Conservation (phyloP, 2,113 vertebrate species). For the Cynopterus brachyotis region DNA sequence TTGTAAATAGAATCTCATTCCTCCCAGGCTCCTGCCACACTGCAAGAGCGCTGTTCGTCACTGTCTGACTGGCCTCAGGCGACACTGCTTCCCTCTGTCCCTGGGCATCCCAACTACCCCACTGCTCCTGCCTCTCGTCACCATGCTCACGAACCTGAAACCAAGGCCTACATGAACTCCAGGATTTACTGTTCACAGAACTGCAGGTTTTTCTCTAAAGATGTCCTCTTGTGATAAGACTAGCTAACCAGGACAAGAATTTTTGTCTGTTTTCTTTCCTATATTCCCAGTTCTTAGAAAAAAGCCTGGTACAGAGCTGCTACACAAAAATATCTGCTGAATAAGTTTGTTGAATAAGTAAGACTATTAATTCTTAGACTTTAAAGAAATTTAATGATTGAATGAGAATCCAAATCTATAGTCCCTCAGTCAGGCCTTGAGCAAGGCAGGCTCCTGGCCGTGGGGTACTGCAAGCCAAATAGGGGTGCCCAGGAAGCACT, state of each 20-base stretch:
- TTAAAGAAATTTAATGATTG: neutral
- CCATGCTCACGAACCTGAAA: neutral
- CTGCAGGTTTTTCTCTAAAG: neutral
- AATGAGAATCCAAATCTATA: neutral
- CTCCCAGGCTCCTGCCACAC: neutral
- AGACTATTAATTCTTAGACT: neutral
- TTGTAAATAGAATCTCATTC: neutral
- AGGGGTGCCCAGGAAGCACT: neutral
- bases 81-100: neutral
- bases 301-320: neutral
- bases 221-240: neutral
- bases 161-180: neutral
- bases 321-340: neutral
- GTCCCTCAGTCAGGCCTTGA: neutral
- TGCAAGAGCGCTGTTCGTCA: neutral
- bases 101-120: too few species aligned
- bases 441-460: neutral
- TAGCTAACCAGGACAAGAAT: neutral
- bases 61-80: neutral
- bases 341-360: neutral
- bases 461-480: rapidly evolving
- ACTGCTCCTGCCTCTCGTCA: neutral
- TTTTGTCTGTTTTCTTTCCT: neutral
- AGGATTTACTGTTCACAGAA: neutral
- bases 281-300: neutral